A percentile compares a stretch with the other conserved stretches of the same genome.
Conservation (phyloP, 2,113 vertebrate genomes). For the Conger conger region DNA sequence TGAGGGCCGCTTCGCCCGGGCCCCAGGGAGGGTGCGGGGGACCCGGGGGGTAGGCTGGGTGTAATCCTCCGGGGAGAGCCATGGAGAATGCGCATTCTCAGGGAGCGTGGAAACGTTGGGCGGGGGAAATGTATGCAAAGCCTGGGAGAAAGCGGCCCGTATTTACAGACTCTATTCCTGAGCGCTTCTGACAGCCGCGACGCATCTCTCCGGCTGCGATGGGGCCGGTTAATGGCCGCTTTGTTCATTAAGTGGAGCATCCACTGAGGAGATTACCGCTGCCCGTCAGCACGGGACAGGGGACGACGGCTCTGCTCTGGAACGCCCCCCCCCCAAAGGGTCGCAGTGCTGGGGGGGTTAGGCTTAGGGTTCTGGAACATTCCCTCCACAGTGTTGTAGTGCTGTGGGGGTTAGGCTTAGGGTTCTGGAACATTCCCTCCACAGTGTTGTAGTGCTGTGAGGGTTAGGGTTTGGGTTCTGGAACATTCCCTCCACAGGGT, state of each 20-base stretch:
- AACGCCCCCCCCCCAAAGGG: conserved; percentile 16
- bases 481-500: conserved; percentile 12
- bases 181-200: conserved; percentile 72
- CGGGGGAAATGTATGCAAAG: conserved; percentile 64
- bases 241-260: conserved; percentile 72
- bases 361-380: neutral
- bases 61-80: conserved; percentile 44
- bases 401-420: neutral
- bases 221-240: conserved; percentile 68
- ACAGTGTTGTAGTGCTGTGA: neutral
- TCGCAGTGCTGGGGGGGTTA: neutral
- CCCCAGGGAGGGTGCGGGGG: neutral
- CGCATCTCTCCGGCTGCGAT: conserved; percentile 62
- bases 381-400: conserved; percentile 9
- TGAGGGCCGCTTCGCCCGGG: neutral
- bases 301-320: neutral
- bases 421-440: neutral
- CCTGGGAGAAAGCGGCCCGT: conserved; percentile 50
- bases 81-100: conserved; percentile 45
- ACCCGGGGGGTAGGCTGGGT: conserved; percentile 13
- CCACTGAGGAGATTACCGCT: conserved; percentile 63
- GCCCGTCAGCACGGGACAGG: conserved; percentile 38
- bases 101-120: conserved; percentile 38
- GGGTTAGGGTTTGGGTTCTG: too few species aligned
- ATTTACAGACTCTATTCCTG: conserved; percentile 57